Base-by-base conservation (phyloP, 2,888 invertebrate genomes). In the Sialis lutaria region DNA sequence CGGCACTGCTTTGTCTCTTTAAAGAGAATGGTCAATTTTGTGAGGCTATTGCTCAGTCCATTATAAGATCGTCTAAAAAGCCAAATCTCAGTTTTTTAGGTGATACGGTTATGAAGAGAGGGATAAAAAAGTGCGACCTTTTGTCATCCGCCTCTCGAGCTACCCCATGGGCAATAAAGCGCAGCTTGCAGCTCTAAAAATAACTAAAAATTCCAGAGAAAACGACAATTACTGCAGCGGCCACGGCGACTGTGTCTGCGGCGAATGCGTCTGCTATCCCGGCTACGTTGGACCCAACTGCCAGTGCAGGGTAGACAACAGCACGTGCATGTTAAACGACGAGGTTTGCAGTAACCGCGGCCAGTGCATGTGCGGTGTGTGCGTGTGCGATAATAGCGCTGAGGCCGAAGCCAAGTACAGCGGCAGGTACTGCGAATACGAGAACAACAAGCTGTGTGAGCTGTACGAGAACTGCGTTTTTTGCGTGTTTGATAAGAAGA, bases 201-300 rank as follows among this genome's bases (percentile, higher is more conserved):
- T 42, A 22, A 42, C n/a, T 9, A 35, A 35, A n/a, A 35, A 30
- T 22, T 40, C 6, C 37, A 52, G 52, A 32, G 49, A 52, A 48
- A 67, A 68, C 49, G 63, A 64, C 8, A 53, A 66, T 45, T 66
- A 67, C 46, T 74, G 74, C 55, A 74, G 75, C 10, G 74, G 83
- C 1, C 75, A 75, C 30, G 88, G 89, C 2, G 70, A 69, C 35
- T 91, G 90, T 63, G 68, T 69, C 6, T 88, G 89, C 60, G 87
- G 87, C 0, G 63, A 66, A 51, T 90, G 90, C 62, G 67, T 69
- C 1, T 91, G 78, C 64, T 67, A 69, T 2, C 60, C 62, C 0
- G 77, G 73, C 9, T 79, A 74, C 72, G 64, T 65, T 32, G 76
- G 75, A 4, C 61, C 63, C 3, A 67, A 69, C 1, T 80, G 80